A percentile compares a stretch with the other conserved stretches of the same genome.
phyloP scores from a whole-genome alignment of 2,113 vertebrate genomes.

The Entelurus aequoreus region DNA sequence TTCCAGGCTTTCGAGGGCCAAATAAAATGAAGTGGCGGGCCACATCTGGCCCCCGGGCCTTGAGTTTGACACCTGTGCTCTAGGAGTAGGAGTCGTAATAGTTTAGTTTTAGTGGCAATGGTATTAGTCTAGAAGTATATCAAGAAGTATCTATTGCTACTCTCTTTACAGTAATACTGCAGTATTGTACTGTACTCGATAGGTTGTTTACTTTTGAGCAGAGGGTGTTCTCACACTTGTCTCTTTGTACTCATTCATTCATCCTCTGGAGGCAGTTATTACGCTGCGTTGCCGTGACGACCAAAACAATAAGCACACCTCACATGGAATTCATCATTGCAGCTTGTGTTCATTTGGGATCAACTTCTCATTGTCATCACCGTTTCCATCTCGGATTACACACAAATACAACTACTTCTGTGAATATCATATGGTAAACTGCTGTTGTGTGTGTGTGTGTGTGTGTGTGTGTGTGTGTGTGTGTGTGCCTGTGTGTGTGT shows the following conservation, averaged over 20 bases:
- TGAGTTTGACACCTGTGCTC: too few relatives aligned
- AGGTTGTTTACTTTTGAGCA: too few relatives aligned
- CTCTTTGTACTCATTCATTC: constrained; percentile 4
- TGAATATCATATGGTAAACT: too few relatives aligned
- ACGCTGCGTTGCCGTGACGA: constrained; percentile 50
- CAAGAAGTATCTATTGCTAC: too few relatives aligned
- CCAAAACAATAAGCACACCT: constrained; percentile 38
- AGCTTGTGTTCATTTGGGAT: constrained; percentile 47
- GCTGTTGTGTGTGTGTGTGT: neutral
- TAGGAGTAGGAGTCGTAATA: too few relatives aligned
- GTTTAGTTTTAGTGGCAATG: neutral
- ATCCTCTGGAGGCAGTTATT: constrained; percentile 19
- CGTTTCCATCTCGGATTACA: too few relatives aligned
- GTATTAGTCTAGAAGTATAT: neutral
- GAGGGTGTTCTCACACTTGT: neutral
- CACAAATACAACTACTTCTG: too few relatives aligned
- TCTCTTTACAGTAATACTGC: too few relatives aligned
- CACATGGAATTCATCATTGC: constrained; percentile 21
- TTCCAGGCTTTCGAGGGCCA: too few relatives aligned
- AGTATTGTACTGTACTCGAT: too few relatives aligned
- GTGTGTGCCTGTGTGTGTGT: neutral
- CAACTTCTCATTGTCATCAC: constrained; percentile 26
- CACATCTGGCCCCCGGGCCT: too few relatives aligned
- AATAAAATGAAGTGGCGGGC: too few relatives aligned
- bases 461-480: neutral